phyloP scores from a whole-genome alignment of 2,797 vertebrate genomes.

The Myoxocephalus aenaeus region DNA sequence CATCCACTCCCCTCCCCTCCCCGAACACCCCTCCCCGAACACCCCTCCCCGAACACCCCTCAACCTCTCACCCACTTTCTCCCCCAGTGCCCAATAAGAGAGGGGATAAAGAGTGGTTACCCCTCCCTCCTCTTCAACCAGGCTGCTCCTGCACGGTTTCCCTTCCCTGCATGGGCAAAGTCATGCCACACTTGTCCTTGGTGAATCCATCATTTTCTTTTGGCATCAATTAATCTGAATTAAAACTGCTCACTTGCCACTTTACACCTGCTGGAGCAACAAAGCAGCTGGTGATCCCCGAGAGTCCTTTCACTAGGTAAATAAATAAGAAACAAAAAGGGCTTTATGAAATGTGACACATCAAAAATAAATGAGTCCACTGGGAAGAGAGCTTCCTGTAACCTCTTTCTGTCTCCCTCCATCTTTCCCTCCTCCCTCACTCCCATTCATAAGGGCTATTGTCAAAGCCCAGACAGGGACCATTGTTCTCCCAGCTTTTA shows the following conservation, averaged over 20 bases:
- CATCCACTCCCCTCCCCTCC: slow-evolving; percentile 45
- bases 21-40: slow-evolving; percentile 46
- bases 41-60: slow-evolving; percentile 50
- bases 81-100: slow-evolving; percentile 60
- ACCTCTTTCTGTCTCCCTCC: slow-evolving; percentile 27
- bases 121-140: slow-evolving; percentile 47
- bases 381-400: slow-evolving; percentile 57
- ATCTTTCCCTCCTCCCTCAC: slow-evolving; percentile 47
- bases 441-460: slow-evolving; percentile 77
- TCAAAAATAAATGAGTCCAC: slow-evolving; percentile 50
- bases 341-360: slow-evolving; percentile 49
- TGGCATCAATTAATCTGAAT: slow-evolving; percentile 41
- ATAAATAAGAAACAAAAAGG: slow-evolving; percentile 56
- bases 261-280: slow-evolving; percentile 47
- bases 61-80: slow-evolving; percentile 86
- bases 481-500: slow-evolving; percentile 76
- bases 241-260: slow-evolving; percentile 29
- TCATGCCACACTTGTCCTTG: slow-evolving; percentile 41
- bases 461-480: slow-evolving; percentile 75
- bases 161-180: slow-evolving; percentile 20
- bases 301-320: slow-evolving; percentile 18
- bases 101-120: slow-evolving; percentile 60
- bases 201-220: slow-evolving; percentile 35
- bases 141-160: slow-evolving; percentile 8
- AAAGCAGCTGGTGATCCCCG: slow-evolving; percentile 14